phyloP scores from a whole-genome alignment of 1,140 invertebrate genomes.

The Orchesella cincta region DNA sequence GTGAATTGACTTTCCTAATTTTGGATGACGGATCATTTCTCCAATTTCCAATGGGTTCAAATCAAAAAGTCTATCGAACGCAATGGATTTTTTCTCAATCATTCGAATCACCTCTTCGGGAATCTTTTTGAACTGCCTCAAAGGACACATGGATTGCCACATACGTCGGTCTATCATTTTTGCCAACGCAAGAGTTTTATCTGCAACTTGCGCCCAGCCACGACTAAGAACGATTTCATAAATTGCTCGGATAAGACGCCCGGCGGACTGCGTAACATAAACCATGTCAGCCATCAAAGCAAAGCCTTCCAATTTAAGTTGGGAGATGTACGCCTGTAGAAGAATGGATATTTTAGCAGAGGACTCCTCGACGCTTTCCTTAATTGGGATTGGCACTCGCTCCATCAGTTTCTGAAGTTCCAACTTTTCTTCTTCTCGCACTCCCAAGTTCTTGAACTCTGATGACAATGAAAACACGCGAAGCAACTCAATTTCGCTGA shows the following conservation, averaged over 20 bases:
- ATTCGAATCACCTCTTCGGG: conserved; percentile 97
- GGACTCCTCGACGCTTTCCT: conserved; percentile 97
- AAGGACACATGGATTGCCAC: conserved; percentile 99
- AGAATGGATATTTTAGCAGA: conserved; percentile 96
- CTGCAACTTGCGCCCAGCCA: conserved; percentile 96
- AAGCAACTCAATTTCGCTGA: conserved; percentile 97
- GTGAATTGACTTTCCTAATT: conserved; percentile 95
- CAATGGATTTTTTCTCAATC: conserved; percentile 97
- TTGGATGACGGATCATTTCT: conserved; percentile 92
- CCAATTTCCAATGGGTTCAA: conserved; percentile 96
- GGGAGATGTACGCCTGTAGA: conserved; percentile 97
- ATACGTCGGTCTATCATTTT: conserved; percentile 99
- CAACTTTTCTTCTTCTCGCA: conserved; percentile 96
- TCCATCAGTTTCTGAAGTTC: conserved; percentile 97
- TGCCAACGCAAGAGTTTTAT: conserved; percentile 92
- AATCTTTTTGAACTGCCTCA: conserved; percentile 97
- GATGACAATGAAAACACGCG: conserved; percentile 97
- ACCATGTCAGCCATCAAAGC: conserved; percentile 99
- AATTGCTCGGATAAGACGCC: conserved; percentile 91
- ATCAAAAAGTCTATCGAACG: conserved; percentile 79
- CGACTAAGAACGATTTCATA: conserved; percentile 79
- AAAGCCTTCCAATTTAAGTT: conserved; percentile 96
- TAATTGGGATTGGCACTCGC: conserved; percentile 96
- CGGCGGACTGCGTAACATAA: conserved; percentile 97
- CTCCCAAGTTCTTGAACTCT: conserved; percentile 89